Percentiles rank a stretch among this genome's conserved stretches.
Evolutionary conservation across 23 tunicate genomes (phyloP).

Genomic region (Corella eumyota): DNA sequence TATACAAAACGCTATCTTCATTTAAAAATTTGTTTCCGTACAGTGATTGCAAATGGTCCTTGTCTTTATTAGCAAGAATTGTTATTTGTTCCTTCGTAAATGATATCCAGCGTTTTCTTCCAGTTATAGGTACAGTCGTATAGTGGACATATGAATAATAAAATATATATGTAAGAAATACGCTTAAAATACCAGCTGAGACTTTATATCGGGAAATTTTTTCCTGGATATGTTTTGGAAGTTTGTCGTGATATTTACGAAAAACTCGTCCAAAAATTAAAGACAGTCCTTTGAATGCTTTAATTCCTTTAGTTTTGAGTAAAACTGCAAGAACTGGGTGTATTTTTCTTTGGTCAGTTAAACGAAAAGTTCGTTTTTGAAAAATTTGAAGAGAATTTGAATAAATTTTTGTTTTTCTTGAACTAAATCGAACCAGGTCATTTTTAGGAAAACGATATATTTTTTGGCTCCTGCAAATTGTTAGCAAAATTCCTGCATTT

Average conservation of each 20-base stretch:
- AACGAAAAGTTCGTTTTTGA: no score
- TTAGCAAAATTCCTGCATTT: no score
- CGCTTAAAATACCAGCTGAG: background rate
- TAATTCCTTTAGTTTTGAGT: slow-evolving; percentile 36
- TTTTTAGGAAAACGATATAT: no score
- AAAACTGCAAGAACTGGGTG: slow-evolving; percentile 22
- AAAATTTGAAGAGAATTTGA: no score
- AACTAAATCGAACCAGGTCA: no score
- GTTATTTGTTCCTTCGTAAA: slow-evolving; percentile 65
- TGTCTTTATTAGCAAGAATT: slow-evolving; percentile 41
- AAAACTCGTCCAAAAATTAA: slow-evolving; percentile 42
- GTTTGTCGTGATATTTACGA: slow-evolving; percentile 36
- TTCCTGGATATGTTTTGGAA: slow-evolving; percentile 33
- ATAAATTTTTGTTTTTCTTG: no score
- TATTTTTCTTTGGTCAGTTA: no score
- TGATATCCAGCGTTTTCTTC: slow-evolving; percentile 78
- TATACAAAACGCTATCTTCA: slow-evolving; percentile 12
- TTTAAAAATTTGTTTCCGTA: slow-evolving; percentile 16
- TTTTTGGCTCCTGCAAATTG: no score
- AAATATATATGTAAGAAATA: slow-evolving; percentile 9
- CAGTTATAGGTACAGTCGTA: slow-evolving; percentile 71
- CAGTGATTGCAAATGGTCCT: slow-evolving; percentile 9
- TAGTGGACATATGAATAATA: slow-evolving; percentile 67
- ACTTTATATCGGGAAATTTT: slow-evolving; percentile 42
- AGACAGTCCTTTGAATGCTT: slow-evolving; percentile 49